Conservation (phyloP, 2,888 invertebrate genomes). For the Pristionchus japonicus region DNA sequence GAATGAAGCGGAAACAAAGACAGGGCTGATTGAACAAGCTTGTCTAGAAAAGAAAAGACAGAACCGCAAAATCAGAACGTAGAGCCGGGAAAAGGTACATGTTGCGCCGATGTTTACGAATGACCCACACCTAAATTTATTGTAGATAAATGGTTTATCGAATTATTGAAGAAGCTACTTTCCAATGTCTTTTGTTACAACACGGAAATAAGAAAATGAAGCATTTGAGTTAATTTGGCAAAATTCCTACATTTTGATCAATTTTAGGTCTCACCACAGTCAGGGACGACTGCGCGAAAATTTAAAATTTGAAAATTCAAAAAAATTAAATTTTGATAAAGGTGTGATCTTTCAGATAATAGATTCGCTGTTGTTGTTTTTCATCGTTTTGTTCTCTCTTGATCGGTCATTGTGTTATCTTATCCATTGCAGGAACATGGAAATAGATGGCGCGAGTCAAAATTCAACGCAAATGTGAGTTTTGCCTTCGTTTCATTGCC, state of each 20-base stretch:
- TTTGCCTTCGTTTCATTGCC: background rate
- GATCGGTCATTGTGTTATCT: background rate
- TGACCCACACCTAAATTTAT: too few relatives aligned
- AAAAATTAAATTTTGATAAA: background rate
- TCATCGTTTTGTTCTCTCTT: background rate
- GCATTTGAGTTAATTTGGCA: background rate
- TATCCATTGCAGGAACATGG: background rate
- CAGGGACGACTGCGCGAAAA: too few relatives aligned
- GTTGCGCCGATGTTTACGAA: too few relatives aligned
- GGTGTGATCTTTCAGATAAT: background rate
- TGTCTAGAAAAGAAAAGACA: background rate
- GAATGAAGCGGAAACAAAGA: background rate
- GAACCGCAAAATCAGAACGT: too few relatives aligned
- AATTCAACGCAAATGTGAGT: constrained; percentile 19
- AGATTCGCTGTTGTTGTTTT: background rate
- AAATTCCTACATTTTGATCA: background rate
- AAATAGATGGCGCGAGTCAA: background rate
- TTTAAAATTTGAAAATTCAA: too few relatives aligned
- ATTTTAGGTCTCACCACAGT: background rate
- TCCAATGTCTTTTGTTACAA: too few relatives aligned
- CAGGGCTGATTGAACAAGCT: background rate
- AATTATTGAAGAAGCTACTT: too few relatives aligned
- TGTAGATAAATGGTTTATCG: too few relatives aligned
- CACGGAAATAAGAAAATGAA: too few relatives aligned
- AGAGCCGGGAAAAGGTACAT: too few relatives aligned